These are phyloP conservation scores for Rhamnusium bicolor DNA, from an alignment of 2,888 invertebrate species.

Conservation along the genomic window DNA sequence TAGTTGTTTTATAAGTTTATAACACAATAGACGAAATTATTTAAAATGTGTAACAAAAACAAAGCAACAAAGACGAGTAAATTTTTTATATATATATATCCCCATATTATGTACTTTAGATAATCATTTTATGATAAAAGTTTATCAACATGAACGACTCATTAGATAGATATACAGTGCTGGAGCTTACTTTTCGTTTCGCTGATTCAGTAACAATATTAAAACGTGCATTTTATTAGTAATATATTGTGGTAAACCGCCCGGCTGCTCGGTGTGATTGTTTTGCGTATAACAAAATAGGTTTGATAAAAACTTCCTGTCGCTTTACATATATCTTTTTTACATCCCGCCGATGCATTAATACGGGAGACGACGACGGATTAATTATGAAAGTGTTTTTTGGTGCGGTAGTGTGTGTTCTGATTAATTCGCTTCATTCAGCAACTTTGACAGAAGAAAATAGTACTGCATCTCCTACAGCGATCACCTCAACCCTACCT, in stretches of 20 bases:
- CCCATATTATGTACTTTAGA: conserved; percentile 31
- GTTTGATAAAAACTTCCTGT: conserved; percentile 48
- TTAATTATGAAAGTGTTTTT: conserved; percentile 35
- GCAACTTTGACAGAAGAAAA: neutral
- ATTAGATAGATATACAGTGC: conserved; percentile 7
- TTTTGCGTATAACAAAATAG: conserved; percentile 37
- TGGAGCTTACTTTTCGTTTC: conserved; percentile 20
- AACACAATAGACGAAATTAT: conserved; percentile 8
- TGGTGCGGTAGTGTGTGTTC: conserved; percentile 24
- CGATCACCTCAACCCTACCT: neutral
- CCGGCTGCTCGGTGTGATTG: conserved; percentile 30
- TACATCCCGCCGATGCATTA: conserved; percentile 25
- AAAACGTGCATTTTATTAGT: conserved; percentile 25
- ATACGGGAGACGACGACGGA: conserved; percentile 14
- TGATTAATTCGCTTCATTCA: neutral
- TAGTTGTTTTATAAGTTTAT: conserved; percentile 12
- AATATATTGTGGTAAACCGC: conserved; percentile 28
- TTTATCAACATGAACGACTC: conserved; percentile 29
- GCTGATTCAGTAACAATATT: conserved; percentile 36
- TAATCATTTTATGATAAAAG: conserved; percentile 34
- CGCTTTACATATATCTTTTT: conserved; percentile 22
- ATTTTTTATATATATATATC: conserved; percentile 4
- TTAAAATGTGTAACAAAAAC: conserved; percentile 23
- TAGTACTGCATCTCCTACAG: neutral
- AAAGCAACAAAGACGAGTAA: conserved; percentile 9